Percentiles rank a stretch among this genome's conserved stretches.
Evolutionary conservation across 2,113 vertebrate species (phyloP).

Genomic region (Turdus rufiventris): DNA sequence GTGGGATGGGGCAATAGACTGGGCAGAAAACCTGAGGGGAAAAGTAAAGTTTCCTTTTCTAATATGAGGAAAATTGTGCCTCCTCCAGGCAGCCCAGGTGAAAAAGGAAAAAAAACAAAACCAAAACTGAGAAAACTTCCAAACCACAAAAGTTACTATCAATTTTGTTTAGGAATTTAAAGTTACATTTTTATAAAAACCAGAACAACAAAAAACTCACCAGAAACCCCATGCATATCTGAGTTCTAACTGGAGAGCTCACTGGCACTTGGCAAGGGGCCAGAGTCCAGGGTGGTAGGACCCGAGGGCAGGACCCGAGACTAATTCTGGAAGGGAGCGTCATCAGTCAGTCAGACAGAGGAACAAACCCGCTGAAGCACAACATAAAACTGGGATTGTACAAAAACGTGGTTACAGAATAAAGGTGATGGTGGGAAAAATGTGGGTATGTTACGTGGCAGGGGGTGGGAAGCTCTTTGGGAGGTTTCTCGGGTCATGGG

Average conservation of each 20-base stretch:
- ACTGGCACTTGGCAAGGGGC: not conserved
- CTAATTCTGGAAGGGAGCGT: not conserved
- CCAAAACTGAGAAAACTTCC: too few relatives aligned
- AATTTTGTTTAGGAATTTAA: not conserved
- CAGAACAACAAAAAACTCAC: not conserved
- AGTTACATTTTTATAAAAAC: not conserved
- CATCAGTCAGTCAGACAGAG: not conserved
- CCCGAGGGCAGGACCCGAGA: not conserved
- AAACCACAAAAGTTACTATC: not conserved
- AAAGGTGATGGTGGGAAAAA: not conserved
- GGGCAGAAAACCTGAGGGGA: not conserved
- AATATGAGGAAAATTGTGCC: not conserved
- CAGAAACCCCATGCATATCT: fast-evolving
- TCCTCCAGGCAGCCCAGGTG: not conserved
- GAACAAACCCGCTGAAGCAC: not conserved
- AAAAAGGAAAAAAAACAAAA: not conserved
- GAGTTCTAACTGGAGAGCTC: not conserved
- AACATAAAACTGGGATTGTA: not conserved
- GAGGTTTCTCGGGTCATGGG: not conserved
- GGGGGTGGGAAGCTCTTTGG: not conserved
- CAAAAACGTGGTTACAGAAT: not conserved
- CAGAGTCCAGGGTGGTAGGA: not conserved
- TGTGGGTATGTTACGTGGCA: fast-evolving
- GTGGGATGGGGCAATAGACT: not conserved
- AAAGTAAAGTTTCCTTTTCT: not conserved